phyloP scores from a whole-genome alignment of 2,797 vertebrate genomes.

The Brotula barbata region DNA sequence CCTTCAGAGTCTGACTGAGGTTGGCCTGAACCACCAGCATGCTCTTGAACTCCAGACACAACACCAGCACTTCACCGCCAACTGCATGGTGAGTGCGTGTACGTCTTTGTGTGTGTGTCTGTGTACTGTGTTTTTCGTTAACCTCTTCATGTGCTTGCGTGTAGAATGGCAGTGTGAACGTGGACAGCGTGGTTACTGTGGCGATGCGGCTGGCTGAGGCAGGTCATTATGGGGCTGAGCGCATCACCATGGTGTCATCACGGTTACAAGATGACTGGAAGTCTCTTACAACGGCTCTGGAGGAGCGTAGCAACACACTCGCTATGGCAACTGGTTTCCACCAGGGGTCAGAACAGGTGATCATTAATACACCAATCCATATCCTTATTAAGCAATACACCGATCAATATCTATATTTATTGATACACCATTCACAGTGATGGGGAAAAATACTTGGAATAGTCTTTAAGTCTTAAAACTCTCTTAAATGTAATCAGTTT shows the following conservation, averaged over 20 bases:
- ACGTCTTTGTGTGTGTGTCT: constrained; percentile 4
- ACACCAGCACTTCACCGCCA: constrained; percentile 98
- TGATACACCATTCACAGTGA: too few species aligned
- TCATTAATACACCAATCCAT: not conserved
- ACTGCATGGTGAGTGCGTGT: constrained; percentile 87
- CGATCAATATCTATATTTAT: too few species aligned
- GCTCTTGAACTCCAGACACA: constrained; percentile 93
- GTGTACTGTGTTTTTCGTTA: not conserved
- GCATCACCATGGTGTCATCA: constrained; percentile 91
- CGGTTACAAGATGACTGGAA: constrained; percentile 97
- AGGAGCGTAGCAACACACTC: constrained; percentile 93
- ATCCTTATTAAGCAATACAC: too few species aligned
- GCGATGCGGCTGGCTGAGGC: constrained; percentile 90
- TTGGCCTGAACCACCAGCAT: constrained; percentile 93
- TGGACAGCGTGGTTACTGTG: constrained; percentile 96
- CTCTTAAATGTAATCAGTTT: too few species aligned
- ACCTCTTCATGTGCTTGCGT: not conserved
- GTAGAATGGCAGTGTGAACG: constrained; percentile 97
- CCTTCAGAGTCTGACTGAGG: constrained; percentile 91
- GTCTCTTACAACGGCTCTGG: constrained; percentile 88
- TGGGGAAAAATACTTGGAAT: too few species aligned
- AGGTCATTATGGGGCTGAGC: constrained; percentile 92
- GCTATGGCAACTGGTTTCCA: constrained; percentile 96
- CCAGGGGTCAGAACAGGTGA: constrained; percentile 95
- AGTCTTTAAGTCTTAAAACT: too few species aligned